A percentile compares a stretch with the other conserved stretches of the same genome.
Conservation (phyloP, 1,140 invertebrate genomes). For the Camponotus floridanus region DNA sequence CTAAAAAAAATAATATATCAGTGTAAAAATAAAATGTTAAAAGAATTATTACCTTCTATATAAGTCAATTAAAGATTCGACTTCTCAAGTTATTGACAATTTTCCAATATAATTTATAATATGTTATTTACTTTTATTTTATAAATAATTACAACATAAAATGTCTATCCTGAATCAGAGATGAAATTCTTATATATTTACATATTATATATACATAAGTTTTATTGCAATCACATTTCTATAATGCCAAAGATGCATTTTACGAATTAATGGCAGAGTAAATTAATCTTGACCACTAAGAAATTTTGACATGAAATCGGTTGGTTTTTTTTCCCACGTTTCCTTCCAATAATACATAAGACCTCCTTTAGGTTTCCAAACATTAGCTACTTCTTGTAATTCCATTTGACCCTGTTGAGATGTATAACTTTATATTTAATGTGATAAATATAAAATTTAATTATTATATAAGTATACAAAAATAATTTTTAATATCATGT, state of each 20-base stretch:
- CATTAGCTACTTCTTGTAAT: constrained; percentile 93
- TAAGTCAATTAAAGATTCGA: constrained; percentile 76
- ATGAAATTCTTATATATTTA: constrained; percentile 54
- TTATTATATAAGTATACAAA: not conserved
- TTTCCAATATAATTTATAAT: constrained; percentile 41
- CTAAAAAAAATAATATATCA: constrained; percentile 84
- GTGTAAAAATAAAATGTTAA: constrained; percentile 81
- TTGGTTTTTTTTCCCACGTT: constrained; percentile 93
- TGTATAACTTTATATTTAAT: not conserved
- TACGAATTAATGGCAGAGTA: constrained; percentile 27
- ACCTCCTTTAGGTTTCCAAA: constrained; percentile 95
- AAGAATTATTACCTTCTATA: constrained; percentile 78
- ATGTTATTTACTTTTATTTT: constrained; percentile 19
- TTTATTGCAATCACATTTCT: constrained; percentile 17
- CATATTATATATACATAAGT: constrained; percentile 48
- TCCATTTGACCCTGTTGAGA: constrained; percentile 96
- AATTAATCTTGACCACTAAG: constrained; percentile 89
- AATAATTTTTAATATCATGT: not conserved
- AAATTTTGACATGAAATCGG: constrained; percentile 98
- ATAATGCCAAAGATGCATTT: constrained; percentile 48
- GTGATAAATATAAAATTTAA: not conserved
- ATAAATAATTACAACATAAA: not conserved
- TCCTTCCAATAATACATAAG: constrained; percentile 96
- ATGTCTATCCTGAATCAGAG: constrained; percentile 8
- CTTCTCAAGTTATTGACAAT: constrained; percentile 70